phyloP scores from a whole-genome alignment of 1,140 invertebrate genomes.

The Idris sp. region DNA sequence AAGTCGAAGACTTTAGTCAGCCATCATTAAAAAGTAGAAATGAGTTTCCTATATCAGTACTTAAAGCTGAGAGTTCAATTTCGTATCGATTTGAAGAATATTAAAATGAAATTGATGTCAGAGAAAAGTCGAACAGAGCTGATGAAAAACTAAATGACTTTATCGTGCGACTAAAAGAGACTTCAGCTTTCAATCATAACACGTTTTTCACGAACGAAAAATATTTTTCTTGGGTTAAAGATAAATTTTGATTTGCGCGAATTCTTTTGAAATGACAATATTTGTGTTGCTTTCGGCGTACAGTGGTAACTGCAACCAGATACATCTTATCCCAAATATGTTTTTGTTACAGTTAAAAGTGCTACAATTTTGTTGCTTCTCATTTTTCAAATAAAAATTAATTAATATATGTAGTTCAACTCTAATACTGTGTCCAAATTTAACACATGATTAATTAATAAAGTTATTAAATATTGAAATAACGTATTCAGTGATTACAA shows the following conservation, averaged over 20 bases:
- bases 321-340: slow-evolving; percentile 19
- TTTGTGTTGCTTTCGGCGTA: slow-evolving; percentile 13
- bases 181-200: slow-evolving; percentile 62
- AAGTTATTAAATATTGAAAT: slow-evolving; percentile 12
- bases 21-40: slow-evolving; percentile 56
- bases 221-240: slow-evolving; percentile 50
- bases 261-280: slow-evolving; percentile 38
- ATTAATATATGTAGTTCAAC: too few species aligned
- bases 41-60: slow-evolving; percentile 59
- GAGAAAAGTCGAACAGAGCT: slow-evolving; percentile 57
- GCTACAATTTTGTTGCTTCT: neutral
- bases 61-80: slow-evolving; percentile 60
- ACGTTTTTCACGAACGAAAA: slow-evolving; percentile 54
- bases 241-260: slow-evolving; percentile 47
- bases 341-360: slow-evolving; percentile 3
- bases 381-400: neutral
- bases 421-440: slow-evolving; percentile 11
- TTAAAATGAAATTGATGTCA: slow-evolving; percentile 62
- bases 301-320: neutral
- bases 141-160: slow-evolving; percentile 62
- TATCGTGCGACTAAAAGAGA: slow-evolving; percentile 56
- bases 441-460: neutral
- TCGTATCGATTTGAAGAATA: slow-evolving; percentile 61
- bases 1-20: slow-evolving; percentile 42
- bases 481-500: slow-evolving; percentile 5